Conservation (phyloP, 1,140 invertebrate species). For the Plodia interpunctella region DNA sequence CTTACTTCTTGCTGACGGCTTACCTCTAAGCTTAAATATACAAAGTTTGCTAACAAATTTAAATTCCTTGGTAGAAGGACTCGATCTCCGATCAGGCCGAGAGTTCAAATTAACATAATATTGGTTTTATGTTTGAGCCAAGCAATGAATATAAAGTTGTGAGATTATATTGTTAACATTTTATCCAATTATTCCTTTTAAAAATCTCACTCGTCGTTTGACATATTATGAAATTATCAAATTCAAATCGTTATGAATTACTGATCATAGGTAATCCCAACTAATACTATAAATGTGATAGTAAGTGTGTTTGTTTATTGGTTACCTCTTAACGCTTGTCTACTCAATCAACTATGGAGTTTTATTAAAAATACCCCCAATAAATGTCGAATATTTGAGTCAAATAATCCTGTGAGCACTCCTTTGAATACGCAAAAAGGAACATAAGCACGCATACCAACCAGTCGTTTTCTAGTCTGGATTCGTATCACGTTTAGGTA, state of each 20-base stretch:
- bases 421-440: slow-evolving; percentile 12
- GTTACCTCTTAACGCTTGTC: no score
- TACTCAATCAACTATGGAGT: no score
- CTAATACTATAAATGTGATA: no score
- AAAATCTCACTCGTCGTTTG: not conserved
- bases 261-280: not conserved
- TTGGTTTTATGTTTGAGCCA: slow-evolving; percentile 1
- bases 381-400: no score
- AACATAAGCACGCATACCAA: not conserved
- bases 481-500: slow-evolving; percentile 10
- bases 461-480: slow-evolving; percentile 1
- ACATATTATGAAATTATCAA: not conserved
- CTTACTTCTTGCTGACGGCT: not conserved
- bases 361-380: no score
- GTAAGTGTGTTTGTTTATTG: no score
- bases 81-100: not conserved
- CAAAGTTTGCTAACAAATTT: slow-evolving; percentile 5
- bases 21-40: not conserved
- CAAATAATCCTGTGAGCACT: no score
- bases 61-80: slow-evolving; percentile 4
- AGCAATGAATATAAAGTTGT: slow-evolving; percentile 1
- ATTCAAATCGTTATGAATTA: not conserved
- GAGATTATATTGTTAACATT: not conserved
- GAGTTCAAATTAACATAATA: slow-evolving; percentile 7
- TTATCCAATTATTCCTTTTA: not conserved